A percentile compares a stretch with the other conserved stretches of the same genome.
These are phyloP conservation scores for Uloborus plumipes DNA, from an alignment of 2,888 invertebrate species.

Conservation along the genomic window DNA sequence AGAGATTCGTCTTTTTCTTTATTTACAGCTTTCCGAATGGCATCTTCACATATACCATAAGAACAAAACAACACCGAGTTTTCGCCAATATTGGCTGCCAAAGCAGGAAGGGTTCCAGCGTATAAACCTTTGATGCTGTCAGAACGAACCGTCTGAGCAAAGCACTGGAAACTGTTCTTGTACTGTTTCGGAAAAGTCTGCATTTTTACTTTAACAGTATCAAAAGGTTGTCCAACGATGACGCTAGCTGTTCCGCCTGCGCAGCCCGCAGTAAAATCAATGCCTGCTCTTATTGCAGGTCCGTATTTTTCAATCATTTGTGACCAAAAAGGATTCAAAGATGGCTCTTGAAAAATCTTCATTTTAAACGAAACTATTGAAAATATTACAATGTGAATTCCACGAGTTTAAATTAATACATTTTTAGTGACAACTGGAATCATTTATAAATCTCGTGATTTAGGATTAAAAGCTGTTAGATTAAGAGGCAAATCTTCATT, in stretches of 20 bases:
- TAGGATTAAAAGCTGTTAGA: no score
- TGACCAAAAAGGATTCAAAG: no score
- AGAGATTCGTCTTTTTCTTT: slow-evolving; percentile 78
- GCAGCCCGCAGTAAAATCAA: slow-evolving; percentile 86
- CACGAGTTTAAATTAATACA: no score
- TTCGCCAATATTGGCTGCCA: slow-evolving; percentile 96
- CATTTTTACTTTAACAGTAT: slow-evolving; percentile 99
- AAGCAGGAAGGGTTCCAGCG: slow-evolving; percentile 93
- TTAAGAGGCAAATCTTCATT: no score
- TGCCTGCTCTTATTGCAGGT: slow-evolving; percentile 73
- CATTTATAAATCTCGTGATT: no score
- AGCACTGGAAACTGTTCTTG: slow-evolving; percentile 87
- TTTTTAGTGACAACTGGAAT: no score
- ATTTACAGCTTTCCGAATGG: slow-evolving; percentile 75
- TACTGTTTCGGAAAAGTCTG: slow-evolving; percentile 95
- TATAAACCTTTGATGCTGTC: slow-evolving; percentile 91
- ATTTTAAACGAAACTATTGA: no score
- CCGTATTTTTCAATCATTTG: slow-evolving; percentile 1
- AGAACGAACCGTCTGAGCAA: slow-evolving; percentile 83
- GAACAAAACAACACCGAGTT: slow-evolving; percentile 96
- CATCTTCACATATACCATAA: slow-evolving; percentile 95
- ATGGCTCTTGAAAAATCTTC: no score
- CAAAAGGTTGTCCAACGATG: slow-evolving; percentile 96
- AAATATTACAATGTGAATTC: no score
- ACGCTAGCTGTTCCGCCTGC: slow-evolving; percentile 92